Evolutionary conservation across 2,797 vertebrate genomes (phyloP), one percentile per base, ranked within the genome.

Genomic region (Scolopax rusticola): DNA sequence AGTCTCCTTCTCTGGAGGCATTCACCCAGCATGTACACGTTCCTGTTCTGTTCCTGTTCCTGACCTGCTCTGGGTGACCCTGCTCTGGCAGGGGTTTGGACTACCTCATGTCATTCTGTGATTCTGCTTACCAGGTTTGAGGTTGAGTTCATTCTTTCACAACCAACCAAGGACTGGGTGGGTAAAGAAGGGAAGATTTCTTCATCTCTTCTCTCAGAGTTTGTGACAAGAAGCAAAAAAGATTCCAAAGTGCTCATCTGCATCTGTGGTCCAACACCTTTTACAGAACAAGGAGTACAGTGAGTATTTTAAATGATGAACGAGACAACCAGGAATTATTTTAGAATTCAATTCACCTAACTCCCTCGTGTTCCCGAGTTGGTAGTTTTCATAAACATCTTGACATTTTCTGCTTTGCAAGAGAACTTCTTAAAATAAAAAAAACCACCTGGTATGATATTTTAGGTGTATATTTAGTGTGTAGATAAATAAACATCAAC

Each of bases 191-290:
- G 99, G 41, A 97, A 95, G 18, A 98, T 99, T 91, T 98, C 99
- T 45, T 96, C 93, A 73, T 64, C 96, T 63, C 94, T 99, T 87
- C 98, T 99, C 56, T 98, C 97, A 25, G 98, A 98, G 57, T 97
- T 98, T 94, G 95, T 99, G 51, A 78, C 87, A 96, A 98, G 97
- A 96, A 97, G 97, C 83, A 97, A 97, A 19, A 97, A 96, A 20
- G 97, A 97, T 15, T 99, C 98, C 76, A 99, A 97, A 97, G 97
- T 98, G 68, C 98, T 98, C 23, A 97, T 98, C 77, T 99, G 99
- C 96, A 98, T 99, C 83, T 99, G 99, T 85, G 99, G 99, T 38
- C 99, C 99, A 79, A n/a, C 93, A 25, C 97, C 97, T 87, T 99
- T 99, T 93, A 99, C 98, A 61, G 98, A 99, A 69, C 97, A 98